These are phyloP conservation scores for Platycnemis pennipes DNA, from an alignment of 2,888 invertebrate genomes.

Conservation along the genomic window DNA sequence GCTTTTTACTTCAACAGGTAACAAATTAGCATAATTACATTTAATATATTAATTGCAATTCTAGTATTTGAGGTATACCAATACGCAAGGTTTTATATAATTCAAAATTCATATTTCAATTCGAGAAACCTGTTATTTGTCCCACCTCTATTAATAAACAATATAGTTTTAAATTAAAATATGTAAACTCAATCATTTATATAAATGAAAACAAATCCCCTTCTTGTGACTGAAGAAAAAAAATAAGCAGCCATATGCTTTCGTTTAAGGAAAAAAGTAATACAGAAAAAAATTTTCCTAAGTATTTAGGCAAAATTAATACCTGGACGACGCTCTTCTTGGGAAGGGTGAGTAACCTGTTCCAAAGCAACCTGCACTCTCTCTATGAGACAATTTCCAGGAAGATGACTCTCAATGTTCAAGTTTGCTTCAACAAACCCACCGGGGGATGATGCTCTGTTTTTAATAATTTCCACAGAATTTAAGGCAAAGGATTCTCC, in stretches of 20 bases:
- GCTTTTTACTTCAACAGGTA: no score
- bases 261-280: not conserved
- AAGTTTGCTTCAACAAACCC: constrained; percentile 49
- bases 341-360: constrained; percentile 33
- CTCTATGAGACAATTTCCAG: constrained; percentile 36
- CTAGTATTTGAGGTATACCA: no score
- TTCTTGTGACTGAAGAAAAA: not conserved
- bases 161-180: no score
- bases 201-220: not conserved
- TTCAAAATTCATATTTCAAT: no score
- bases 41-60: no score
- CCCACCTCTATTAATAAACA: no score
- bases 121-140: no score
- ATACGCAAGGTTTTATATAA: no score
- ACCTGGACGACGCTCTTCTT: constrained; percentile 52
- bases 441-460: constrained; percentile 54
- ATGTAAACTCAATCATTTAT: not conserved
- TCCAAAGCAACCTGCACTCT: constrained; percentile 36
- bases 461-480: constrained; percentile 45
- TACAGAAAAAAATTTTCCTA: no score
- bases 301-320: not conserved
- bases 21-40: no score
- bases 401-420: constrained; percentile 44
- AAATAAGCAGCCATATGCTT: not conserved
- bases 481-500: constrained; percentile 27